Evolutionary conservation across 2,888 invertebrate species (phyloP).

Genomic region (Phyllotreta cruciferae): DNA sequence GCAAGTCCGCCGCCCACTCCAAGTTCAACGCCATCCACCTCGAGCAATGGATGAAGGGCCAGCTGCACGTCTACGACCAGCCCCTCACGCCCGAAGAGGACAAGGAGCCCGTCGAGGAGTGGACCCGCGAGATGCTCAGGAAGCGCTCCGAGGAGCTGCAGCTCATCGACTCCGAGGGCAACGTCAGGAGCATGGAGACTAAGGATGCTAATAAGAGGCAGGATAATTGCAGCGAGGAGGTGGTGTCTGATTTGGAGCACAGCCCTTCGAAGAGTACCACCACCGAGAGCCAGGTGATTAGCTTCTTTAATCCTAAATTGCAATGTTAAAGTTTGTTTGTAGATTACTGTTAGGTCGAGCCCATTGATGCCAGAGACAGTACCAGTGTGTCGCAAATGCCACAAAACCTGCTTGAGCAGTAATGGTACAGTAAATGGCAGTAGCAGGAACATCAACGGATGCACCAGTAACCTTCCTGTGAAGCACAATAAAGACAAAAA

Average conservation of each 20-base stretch:
- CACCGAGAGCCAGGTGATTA: slow-evolving; percentile 76
- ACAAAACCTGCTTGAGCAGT: slow-evolving; percentile 73
- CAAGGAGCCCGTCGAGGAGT: slow-evolving; percentile 68
- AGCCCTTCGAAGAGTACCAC: slow-evolving; percentile 79
- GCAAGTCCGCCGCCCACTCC: slow-evolving; percentile 68
- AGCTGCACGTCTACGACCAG: slow-evolving; percentile 64
- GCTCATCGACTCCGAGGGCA: slow-evolving; percentile 63
- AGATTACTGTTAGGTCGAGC: slow-evolving; percentile 81
- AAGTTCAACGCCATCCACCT: slow-evolving; percentile 77
- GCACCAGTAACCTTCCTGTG: slow-evolving; percentile 37
- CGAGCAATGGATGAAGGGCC: slow-evolving; percentile 82
- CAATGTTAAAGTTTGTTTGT: too few species aligned
- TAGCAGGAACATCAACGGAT: slow-evolving; percentile 48
- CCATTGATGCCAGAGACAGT: slow-evolving; percentile 76
- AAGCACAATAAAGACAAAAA: slow-evolving; percentile 30
- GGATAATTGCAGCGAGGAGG: slow-evolving; percentile 62
- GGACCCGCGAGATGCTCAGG: slow-evolving; percentile 77
- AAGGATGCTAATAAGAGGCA: slow-evolving; percentile 56
- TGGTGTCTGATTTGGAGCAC: slow-evolving; percentile 64
- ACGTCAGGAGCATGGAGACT: slow-evolving; percentile 29
- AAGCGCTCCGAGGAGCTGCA: slow-evolving; percentile 75
- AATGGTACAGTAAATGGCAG: slow-evolving; percentile 43
- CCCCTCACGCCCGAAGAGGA: slow-evolving; percentile 57
- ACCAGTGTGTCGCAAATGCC: slow-evolving; percentile 79
- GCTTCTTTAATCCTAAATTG: too few species aligned